These are phyloP conservation scores for Microcebus tavaratra DNA, from an alignment of 2,113 vertebrate genomes.

Conservation along the genomic window DNA sequence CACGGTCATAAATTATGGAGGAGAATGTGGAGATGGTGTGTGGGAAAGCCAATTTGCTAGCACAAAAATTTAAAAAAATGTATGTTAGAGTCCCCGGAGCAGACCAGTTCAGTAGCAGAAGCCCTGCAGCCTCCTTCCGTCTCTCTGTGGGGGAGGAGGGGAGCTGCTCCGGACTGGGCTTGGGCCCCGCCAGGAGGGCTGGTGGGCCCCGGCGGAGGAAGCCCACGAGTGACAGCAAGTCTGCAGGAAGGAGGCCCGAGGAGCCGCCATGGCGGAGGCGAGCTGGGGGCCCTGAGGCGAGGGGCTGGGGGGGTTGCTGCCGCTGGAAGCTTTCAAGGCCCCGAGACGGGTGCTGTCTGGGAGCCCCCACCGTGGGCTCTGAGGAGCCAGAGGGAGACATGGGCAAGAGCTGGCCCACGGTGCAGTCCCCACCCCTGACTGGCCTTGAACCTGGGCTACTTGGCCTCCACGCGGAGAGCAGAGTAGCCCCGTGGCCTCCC, in stretches of 20 bases:
- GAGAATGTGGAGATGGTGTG: neutral
- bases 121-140: neutral
- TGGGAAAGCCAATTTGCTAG: constrained; percentile 47
- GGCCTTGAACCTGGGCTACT: neutral
- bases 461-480: neutral
- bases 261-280: neutral
- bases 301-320: too few species aligned
- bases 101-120: neutral
- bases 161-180: rapidly evolving
- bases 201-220: rapidly evolving
- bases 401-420: rapidly evolving
- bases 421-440: rapidly evolving
- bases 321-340: neutral
- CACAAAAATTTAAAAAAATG: constrained; percentile 55
- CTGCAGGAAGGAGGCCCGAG: neutral
- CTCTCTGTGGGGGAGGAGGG: neutral
- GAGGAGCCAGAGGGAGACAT: neutral
- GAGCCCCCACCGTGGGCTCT: neutral
- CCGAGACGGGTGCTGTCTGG: rapidly evolving
- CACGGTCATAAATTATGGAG: constrained; percentile 37
- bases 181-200: rapidly evolving
- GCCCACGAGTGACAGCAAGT: rapidly evolving
- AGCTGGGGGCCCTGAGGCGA: too few species aligned
- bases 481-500: neutral
- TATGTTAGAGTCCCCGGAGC: neutral